Base-by-base conservation (phyloP, 1,140 invertebrate genomes). In the Caenorhabditis remanei region DNA sequence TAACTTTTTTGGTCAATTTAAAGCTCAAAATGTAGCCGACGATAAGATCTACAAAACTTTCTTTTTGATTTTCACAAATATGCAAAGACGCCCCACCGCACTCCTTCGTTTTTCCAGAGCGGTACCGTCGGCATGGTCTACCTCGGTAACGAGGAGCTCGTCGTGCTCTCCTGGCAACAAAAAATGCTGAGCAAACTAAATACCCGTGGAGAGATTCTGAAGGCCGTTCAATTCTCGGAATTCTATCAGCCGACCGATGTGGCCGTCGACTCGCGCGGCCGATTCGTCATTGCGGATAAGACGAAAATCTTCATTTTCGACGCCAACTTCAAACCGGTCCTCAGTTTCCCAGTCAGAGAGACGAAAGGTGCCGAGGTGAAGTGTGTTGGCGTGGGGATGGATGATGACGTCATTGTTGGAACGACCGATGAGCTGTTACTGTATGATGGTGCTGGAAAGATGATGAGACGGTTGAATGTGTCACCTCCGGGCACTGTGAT, bases 351-450 rank as follows among this genome's bases (percentile, higher is more conserved):
- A 6, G 84, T 65, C 5, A 16, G 61, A 43, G 71, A 65, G 56
- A 71, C 82, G 32, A 87, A 87, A 24, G 87, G 65, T 19, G 61
- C 63, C 65, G 58, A 75, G 21, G 86, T 88, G 41, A 88, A 85
- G n/a, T 85, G 83, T 48, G 87, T 88, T 3, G 56, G 43, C 32
- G 67, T 84, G 5, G 87, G 87, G 48, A 56, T 83, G 40, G 87
- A 88, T 58, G 87, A 88, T 83, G 87, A 88, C 56, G 86, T 88
- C 58, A 65, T 88, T 11, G 87, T 88, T 6, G 87, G 83, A 4
- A 88, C 87, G 6, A 65, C 83, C 13, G 41, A 53, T 24, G 83
- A 63, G 9, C 55, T 88, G 7, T 16, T 85, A 21, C 56, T 88
- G 11, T 88, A 87, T 55, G 87, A 88, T 79, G 84, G 84, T 2